Evolutionary conservation across 2,797 vertebrate species (phyloP), one percentile per base, ranked within the genome.

Genomic region (Bovichtus variegatus): DNA sequence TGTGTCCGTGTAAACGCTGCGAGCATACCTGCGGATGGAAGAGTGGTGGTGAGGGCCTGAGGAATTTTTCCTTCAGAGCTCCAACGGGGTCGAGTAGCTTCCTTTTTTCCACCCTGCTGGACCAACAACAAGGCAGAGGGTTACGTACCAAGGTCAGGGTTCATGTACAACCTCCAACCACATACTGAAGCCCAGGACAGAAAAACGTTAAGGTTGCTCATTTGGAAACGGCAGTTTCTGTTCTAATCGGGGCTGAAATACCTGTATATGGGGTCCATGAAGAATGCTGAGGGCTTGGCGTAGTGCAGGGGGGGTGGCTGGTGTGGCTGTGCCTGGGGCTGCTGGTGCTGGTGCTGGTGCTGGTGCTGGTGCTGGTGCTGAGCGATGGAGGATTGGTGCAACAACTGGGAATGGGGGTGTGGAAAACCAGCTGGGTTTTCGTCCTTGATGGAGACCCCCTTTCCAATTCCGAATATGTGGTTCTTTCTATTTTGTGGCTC

Each of bases 251-350:
- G 85, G 96, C 85, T 94, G 94, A 95, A 97, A 96, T 99, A 99
- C 98, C 98, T 99, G 97, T 99, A 99, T 88, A 99, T 99, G 78
- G 98, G 98, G 91, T 99, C 98, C 98, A 99, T 99, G 96, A 99
- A 99, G 92, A 99, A 99, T 55, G 98, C 97, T 0, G 98, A 99
- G 40, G 98, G 98, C 95, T 99, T 99, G 89, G 98, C 97, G 0
- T 99, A 99, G 93, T 99, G 98, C 87, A 99, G 96, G 41, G 97
- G 93, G 0, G 97, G 96, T 72, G 97, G 97, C 76, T 96, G 96
- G 85, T 97, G 95, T 71, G 95, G 96, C 80, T 95, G 95, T 55
- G 90, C 78, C 76, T 92, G 92, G 78, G 95, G 93, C 77, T 96
- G 94, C 83, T 96, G 95, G 21, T 93, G 95, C 66, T 94, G 94